Percentiles rank a stretch among this genome's conserved stretches.
phyloP scores from a whole-genome alignment of 2,888 invertebrate species.

The Calephelis perditalis region DNA sequence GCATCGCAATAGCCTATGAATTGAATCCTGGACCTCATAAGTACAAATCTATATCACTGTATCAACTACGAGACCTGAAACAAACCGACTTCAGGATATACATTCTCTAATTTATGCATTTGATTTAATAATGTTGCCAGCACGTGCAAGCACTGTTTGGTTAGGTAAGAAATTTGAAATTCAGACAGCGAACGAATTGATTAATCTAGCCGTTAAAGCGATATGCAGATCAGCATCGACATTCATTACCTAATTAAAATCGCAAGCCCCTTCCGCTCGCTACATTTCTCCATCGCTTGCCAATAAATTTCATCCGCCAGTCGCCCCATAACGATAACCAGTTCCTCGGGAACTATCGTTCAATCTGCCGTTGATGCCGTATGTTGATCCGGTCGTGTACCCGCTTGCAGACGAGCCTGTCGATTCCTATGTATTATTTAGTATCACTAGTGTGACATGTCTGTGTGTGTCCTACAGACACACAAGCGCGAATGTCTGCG shows the following conservation, averaged over 20 bases:
- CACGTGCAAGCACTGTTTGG: constrained; percentile 12
- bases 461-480: constrained; percentile 28
- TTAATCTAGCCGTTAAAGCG: constrained; percentile 74
- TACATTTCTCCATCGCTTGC: constrained; percentile 77
- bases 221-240: constrained; percentile 78
- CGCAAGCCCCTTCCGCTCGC: constrained; percentile 77
- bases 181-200: constrained; percentile 61
- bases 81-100: no score
- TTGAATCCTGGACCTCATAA: no score
- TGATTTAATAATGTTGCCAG: constrained; percentile 12
- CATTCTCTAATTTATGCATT: constrained; percentile 2
- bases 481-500: constrained; percentile 51
- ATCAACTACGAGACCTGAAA: no score
- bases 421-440: constrained; percentile 77
- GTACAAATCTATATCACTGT: no score
- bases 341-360: constrained; percentile 79
- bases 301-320: constrained; percentile 78
- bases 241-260: constrained; percentile 79
- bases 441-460: constrained; percentile 53
- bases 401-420: constrained; percentile 71
- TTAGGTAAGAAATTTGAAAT: constrained; percentile 49
- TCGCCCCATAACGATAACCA: constrained; percentile 78
- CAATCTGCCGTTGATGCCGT: constrained; percentile 78
- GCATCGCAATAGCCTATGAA: no score
- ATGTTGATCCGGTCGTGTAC: constrained; percentile 78